phyloP scores from a whole-genome alignment of 2,888 invertebrate genomes.

The Emesis furor region DNA sequence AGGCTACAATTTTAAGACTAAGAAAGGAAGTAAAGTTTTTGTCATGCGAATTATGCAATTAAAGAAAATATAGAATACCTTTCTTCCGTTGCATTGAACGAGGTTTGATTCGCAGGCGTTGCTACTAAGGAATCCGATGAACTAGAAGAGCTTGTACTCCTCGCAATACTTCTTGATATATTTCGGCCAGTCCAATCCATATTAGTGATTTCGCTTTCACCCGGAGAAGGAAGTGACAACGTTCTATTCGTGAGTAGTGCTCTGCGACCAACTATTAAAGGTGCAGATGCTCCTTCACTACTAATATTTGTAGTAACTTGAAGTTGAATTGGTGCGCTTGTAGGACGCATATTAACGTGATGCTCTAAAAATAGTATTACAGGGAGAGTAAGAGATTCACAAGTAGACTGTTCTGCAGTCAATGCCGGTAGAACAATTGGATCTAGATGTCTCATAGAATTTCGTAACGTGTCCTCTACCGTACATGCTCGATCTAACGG shows the following conservation, averaged over 20 bases:
- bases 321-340: conserved; percentile 88
- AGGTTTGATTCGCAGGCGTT: conserved; percentile 79
- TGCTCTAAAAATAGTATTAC: conserved; percentile 89
- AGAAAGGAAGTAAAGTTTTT: too few species aligned
- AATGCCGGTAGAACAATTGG: conserved; percentile 88
- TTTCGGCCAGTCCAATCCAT: conserved; percentile 87
- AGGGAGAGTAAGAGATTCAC: conserved; percentile 87
- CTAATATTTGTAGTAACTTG: conserved; percentile 89
- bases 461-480: conserved; percentile 84
- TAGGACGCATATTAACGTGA: conserved; percentile 88
- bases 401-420: conserved; percentile 81
- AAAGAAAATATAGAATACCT: conserved; percentile 79
- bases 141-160: conserved; percentile 86
- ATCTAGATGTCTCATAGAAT: conserved; percentile 88
- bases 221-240: conserved; percentile 87
- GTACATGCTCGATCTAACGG: conserved; percentile 84
- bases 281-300: conserved; percentile 86
- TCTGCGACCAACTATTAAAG: conserved; percentile 87
- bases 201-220: conserved; percentile 85
- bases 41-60: too few species aligned
- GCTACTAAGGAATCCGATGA: conserved; percentile 86
- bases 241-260: conserved; percentile 88
- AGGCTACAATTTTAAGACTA: too few species aligned
- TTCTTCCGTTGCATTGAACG: conserved; percentile 83
- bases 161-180: conserved; percentile 84